Evolutionary conservation across 2,797 vertebrate genomes (phyloP), one percentile per base, ranked within the genome.

Genomic region (Gymnoscopelus braueri): DNA sequence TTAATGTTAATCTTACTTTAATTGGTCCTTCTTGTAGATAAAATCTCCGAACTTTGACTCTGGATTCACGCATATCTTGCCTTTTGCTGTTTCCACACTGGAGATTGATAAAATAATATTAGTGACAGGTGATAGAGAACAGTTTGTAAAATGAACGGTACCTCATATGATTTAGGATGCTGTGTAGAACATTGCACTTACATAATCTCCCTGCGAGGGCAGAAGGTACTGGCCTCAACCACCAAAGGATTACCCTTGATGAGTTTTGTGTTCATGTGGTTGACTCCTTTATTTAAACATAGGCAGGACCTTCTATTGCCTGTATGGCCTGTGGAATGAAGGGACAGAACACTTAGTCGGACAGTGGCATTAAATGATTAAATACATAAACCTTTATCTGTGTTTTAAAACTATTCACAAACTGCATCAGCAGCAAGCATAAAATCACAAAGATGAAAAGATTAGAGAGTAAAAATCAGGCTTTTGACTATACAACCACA

Each of bases 81-180:
- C 2, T 3, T n/a, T 24, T 3, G 1, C 8, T 29, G 19, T 66
- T 44, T 15, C 55, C 29, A 65, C 53, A 24, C 64, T 66, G 29
- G 35, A 61, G 19, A 19, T 48, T 3, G 14, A 63, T 13, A 2
- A 14, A 24, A 50, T 8, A 6, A 14, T 39, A 5, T 65, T 47
- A 44, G 19, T n/a, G n/a, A 11, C 4, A 24, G 11, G 11, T 11
- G 57, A 39, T n/a, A 9, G 14, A 60, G 49, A 57, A 32, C 53
- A 47, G 50, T 63, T 29, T 51, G 62, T 49, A 53, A 69, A 71
- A 24, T 15, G 5, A 24, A 59, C 35, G 24, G 23, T 14, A 75
- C n/a, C 58, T 68, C 48, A 15, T 44, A 15, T 39, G 14, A 4
- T 8, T 60, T 3, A 12, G 0, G 14, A n/a, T 29, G 2, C 26